These are phyloP conservation scores for Mus caroli DNA, from an alignment of 2,797 vertebrate species.

Conservation along the genomic window DNA sequence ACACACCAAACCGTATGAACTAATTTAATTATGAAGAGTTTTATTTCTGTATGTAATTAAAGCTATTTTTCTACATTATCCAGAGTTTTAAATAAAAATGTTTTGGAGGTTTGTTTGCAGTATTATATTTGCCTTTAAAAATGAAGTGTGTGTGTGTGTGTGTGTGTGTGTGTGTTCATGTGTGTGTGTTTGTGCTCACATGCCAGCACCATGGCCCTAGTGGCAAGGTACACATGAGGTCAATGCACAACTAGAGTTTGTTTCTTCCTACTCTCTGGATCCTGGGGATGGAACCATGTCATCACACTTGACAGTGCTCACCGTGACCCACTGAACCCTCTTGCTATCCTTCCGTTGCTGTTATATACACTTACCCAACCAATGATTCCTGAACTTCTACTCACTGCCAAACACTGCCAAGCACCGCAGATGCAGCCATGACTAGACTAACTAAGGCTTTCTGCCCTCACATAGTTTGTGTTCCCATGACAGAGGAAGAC, in stretches of 20 bases:
- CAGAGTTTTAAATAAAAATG: constrained; percentile 86
- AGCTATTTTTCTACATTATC: constrained; percentile 81
- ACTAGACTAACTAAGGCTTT: constrained; percentile 20
- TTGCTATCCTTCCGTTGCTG: not conserved
- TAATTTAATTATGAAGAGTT: constrained; percentile 64
- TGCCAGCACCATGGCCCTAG: not conserved
- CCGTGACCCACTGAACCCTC: not conserved
- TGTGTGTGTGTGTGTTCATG: not conserved
- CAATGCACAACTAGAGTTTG: not conserved
- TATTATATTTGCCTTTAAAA: constrained; percentile 12
- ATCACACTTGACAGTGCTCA: not conserved
- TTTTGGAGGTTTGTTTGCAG: constrained; percentile 70
- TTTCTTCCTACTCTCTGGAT: not conserved
- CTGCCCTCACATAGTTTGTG: not conserved
- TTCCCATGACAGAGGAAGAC: not conserved
- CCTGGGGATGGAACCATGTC: not conserved
- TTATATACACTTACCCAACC: not conserved
- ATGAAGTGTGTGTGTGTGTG: not conserved
- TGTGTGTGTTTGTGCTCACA: not conserved
- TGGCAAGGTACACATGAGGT: not conserved
- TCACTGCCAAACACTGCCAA: not conserved
- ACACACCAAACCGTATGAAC: constrained; percentile 50
- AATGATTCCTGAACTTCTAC: constrained; percentile 29
- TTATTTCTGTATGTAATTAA: constrained; percentile 75
- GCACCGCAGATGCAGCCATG: not conserved